A percentile compares a stretch with the other conserved stretches of the same genome.
These are phyloP conservation scores for Heteropelma amictum DNA, from an alignment of 2,888 invertebrate genomes.

Conservation along the genomic window DNA sequence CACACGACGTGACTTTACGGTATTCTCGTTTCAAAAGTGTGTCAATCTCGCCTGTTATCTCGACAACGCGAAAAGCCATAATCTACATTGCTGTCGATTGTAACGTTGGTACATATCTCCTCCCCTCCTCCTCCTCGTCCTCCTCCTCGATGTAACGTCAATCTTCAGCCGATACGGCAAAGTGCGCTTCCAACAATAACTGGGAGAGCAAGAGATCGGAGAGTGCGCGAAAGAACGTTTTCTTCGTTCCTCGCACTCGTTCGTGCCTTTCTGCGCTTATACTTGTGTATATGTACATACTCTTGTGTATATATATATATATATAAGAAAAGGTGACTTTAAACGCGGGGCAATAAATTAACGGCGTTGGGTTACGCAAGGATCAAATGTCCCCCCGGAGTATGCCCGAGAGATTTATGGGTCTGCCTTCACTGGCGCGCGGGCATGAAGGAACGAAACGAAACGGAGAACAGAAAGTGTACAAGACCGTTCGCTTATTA, in stretches of 20 bases:
- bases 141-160: slow-evolving; percentile 30
- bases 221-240: slow-evolving; percentile 47
- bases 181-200: background rate
- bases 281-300: background rate
- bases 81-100: background rate
- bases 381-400: slow-evolving; percentile 78
- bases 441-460: slow-evolving; percentile 74
- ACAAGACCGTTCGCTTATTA: slow-evolving; percentile 75
- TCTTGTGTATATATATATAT: background rate
- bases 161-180: slow-evolving; percentile 8
- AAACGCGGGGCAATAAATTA: slow-evolving; percentile 78
- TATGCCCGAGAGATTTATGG: slow-evolving; percentile 77
- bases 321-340: slow-evolving; percentile 73
- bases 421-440: slow-evolving; percentile 75
- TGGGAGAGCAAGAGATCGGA: background rate
- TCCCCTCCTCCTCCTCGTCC: no score
- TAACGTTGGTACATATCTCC: no score
- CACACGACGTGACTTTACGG: background rate
- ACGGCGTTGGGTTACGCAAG: slow-evolving; percentile 79
- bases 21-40: background rate
- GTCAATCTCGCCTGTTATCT: slow-evolving; percentile 30
- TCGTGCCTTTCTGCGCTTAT: slow-evolving; percentile 68
- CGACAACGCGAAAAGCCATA: slow-evolving; percentile 68
- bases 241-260: slow-evolving; percentile 50
- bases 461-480: slow-evolving; percentile 70